Conservation (phyloP, 2,113 vertebrate species). For the Agelaius phoeniceus region DNA sequence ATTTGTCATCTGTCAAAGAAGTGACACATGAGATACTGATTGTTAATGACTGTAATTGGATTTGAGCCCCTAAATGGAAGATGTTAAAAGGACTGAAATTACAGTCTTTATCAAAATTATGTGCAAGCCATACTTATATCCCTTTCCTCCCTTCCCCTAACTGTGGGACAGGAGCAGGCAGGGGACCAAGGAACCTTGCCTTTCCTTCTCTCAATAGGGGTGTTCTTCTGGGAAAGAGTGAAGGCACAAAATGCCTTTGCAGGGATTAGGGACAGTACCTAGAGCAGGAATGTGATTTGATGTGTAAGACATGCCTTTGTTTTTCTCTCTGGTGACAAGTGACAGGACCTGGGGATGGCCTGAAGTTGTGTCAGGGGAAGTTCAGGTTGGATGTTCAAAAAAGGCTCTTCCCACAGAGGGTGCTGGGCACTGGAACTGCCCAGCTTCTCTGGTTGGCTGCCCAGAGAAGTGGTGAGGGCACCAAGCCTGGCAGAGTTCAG, state of each 20-base stretch:
- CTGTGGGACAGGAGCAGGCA: neutral
- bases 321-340: neutral
- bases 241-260: neutral
- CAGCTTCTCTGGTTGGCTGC: neutral
- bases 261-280: neutral
- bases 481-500: neutral
- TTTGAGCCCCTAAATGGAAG: neutral
- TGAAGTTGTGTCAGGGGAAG: neutral
- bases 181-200: neutral
- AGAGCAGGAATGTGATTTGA: neutral
- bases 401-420: rapidly evolving
- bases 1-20: neutral
- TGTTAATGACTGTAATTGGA: neutral
- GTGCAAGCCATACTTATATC: rapidly evolving
- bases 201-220: rapidly evolving
- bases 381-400: neutral
- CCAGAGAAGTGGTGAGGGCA: neutral
- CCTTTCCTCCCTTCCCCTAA: neutral
- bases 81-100: neutral
- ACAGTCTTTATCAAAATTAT: neutral
- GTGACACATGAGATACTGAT: rapidly evolving
- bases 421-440: neutral
- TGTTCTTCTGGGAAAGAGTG: neutral
- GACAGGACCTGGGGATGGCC: too few relatives aligned
- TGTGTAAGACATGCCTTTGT: neutral